Evolutionary conservation across 2,797 vertebrate genomes (phyloP), one percentile per base, ranked within the genome.

Genomic region (Vespertilio murinus): DNA sequence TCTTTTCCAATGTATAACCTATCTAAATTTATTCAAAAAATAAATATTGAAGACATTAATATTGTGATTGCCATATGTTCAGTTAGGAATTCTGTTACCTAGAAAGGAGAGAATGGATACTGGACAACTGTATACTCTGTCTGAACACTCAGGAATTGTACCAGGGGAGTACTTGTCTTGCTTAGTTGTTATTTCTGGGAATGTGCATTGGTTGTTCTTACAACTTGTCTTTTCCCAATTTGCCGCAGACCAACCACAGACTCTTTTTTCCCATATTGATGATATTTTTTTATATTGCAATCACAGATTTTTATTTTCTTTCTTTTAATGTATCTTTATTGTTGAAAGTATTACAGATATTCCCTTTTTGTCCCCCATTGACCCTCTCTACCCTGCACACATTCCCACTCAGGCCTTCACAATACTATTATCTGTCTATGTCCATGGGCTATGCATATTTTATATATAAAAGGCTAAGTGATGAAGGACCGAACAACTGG

Each of bases 21-120:
- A 75, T 56, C 81, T 80, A 91, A 91, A 74, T 86, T 69, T 56
- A 88, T 67, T 88, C 38, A 74, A 88, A 81, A 75, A 28, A 65
- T 73, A 83, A 92, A 56, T 30, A 70, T 25, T 70, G 38, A 23
- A 88, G 85, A 79, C 42, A 73, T 54, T 54, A 54, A 54, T 85
- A 91, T 91, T 87, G 73, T 92, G 30, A 85, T 42, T 16, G 40
- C 9, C 30, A 40, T 65, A 91, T 85, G 83, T 49, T 83, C 9
- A 35, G 64, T 88, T 93, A 67, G 83, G 16, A 83, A 54, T 82
- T 82, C 5, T 54, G 33, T 91, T 84, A 59, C 16, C 14, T 0
- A 70, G 38, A 75, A 54, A 54, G 13, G 40, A 45, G 16, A 90
- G 28, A 74, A 74, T 88, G 56, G 78, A 47, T 52, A 47, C 70